Percentiles rank a stretch among this genome's conserved stretches.
Conservation (phyloP, 1,140 invertebrate genomes). For the Panulirus ornatus region DNA sequence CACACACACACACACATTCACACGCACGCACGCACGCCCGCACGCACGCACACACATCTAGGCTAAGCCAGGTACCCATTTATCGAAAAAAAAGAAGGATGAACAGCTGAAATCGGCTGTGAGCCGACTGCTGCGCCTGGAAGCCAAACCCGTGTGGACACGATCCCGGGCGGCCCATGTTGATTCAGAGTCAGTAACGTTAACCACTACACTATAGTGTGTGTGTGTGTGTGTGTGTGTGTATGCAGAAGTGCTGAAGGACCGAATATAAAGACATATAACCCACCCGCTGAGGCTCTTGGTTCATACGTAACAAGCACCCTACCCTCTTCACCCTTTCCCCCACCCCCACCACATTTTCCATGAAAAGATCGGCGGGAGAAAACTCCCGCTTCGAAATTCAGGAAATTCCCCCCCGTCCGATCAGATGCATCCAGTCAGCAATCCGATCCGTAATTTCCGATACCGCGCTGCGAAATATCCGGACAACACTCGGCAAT, state of each 20-base stretch:
- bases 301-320: background rate
- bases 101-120: too few relatives aligned
- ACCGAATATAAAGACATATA: background rate
- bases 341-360: background rate
- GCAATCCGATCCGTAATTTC: constrained; percentile 52
- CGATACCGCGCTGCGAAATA: constrained; percentile 54
- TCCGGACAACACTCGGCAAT: constrained; percentile 52
- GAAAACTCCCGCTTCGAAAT: constrained; percentile 23
- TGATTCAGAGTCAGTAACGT: too few relatives aligned
- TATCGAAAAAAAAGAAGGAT: background rate
- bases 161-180: too few relatives aligned
- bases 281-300: background rate
- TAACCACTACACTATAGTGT: too few relatives aligned
- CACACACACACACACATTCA: background rate
- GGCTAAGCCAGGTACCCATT: background rate
- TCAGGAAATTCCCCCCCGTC: constrained; percentile 22
- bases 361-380: background rate
- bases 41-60: constrained; percentile 12
- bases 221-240: background rate
- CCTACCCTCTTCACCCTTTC: background rate
- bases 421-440: constrained; percentile 50
- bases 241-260: background rate
- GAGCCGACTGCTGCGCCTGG: too few relatives aligned
- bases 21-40: constrained; percentile 5
- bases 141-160: too few relatives aligned